These are phyloP conservation scores for Tamias sibiricus DNA, from an alignment of 2,113 vertebrate genomes.

Conservation along the genomic window DNA sequence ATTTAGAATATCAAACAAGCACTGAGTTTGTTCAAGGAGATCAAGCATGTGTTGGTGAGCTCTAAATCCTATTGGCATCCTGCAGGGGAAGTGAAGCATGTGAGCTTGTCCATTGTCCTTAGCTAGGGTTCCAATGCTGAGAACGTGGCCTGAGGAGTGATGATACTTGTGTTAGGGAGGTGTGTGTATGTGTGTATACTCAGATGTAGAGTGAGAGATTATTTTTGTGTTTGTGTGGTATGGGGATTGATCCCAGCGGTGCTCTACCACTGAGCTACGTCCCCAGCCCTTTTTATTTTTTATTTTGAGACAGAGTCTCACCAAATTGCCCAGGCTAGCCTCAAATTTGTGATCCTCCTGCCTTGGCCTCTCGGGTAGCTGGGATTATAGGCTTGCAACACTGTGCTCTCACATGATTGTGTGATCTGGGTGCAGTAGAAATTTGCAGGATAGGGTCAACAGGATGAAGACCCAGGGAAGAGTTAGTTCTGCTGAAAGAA, in stretches of 20 bases:
- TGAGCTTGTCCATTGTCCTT: no score
- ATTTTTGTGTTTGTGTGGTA: no score
- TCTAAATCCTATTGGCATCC: neutral
- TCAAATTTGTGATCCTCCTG: neutral
- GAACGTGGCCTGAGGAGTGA: neutral
- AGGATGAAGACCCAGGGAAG: neutral
- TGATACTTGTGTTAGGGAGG: neutral
- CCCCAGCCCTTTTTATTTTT: neutral
- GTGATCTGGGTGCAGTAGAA: neutral
- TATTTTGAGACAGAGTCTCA: neutral
- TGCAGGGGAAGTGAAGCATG: no score
- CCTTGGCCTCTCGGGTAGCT: neutral
- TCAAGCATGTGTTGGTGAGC: neutral
- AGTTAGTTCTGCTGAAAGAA: neutral
- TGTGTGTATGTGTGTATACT: neutral
- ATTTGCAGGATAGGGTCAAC: neutral
- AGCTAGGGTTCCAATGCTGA: no score
- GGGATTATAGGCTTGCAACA: no score
- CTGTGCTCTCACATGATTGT: neutral
- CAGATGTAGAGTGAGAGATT: neutral
- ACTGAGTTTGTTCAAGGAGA: neutral
- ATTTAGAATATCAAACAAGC: neutral
- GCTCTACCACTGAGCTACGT: neutral
- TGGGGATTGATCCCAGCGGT: neutral
- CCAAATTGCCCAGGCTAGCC: neutral